Evolutionary conservation across 2,888 invertebrate species (phyloP), one percentile per base, ranked within the genome.

Genomic region (Dasypogon diadema): DNA sequence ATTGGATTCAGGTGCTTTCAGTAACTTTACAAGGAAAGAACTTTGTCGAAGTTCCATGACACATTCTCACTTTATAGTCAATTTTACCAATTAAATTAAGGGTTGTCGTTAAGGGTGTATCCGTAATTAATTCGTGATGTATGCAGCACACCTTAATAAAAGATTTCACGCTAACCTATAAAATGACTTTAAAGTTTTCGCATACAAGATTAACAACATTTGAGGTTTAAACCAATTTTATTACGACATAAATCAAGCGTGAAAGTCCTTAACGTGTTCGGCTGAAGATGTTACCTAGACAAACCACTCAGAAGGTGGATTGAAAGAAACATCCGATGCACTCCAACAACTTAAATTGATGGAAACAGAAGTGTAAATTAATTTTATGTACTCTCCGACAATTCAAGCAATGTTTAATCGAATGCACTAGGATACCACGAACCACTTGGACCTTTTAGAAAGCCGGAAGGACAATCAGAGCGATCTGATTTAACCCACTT

Each of bases 171-270:
- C n/a, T n/a, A n/a, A n/a, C n/a, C n/a, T n/a, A n/a, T n/a, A n/a
- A n/a, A n/a, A n/a, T n/a, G n/a, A n/a, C n/a, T n/a, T n/a, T n/a
- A 37, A 14, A 5, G 12, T 34, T 18, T 2, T 26, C n/a, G 18
- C 10, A 21, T n/a, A n/a, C 18, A 60, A 37, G 60, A 34, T 34
- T 12, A 12, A 4, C 34, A 30, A 8, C 30, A 30, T 30, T 60
- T 5, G 60, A 26, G 37, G 60, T 60, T 60, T 37, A 60, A 60
- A 60, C 18, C 34, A 8, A 10, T 60, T 60, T 34, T 60, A 58
- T 10, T 8, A 37, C 60, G 18, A 12, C 18, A 21, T 37, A 18
- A 37, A 60, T 60, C 60, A 60, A 18, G 60, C 37, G 60, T 26
- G 37, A 21, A 34, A 60, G 37, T 60, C 21, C 37, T 60, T 60